Conservation (phyloP, 2,797 vertebrate genomes). For the Cuculus canorus region DNA sequence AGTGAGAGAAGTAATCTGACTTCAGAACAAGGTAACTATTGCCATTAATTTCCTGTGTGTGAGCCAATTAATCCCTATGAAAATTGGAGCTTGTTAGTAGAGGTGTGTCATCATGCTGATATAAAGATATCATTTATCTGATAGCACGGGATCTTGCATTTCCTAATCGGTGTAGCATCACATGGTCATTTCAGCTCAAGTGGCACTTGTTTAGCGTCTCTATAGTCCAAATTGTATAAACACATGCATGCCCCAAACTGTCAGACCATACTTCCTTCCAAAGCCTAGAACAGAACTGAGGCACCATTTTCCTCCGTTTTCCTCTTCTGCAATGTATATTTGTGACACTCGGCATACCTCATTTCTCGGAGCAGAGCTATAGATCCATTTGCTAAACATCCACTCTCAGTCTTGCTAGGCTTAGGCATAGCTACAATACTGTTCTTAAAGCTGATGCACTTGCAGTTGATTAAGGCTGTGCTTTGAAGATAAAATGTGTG, state of each 20-base stretch:
- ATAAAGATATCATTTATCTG: background rate
- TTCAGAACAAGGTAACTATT: background rate
- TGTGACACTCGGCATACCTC: background rate
- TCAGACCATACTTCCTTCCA: background rate
- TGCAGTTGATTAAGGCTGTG: background rate
- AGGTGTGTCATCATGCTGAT: background rate
- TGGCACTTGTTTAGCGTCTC: background rate
- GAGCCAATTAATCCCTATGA: background rate
- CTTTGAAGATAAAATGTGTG: background rate
- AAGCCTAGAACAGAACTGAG: background rate
- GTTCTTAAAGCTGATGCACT: background rate
- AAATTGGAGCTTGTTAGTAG: constrained; percentile 17
- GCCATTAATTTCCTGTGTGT: background rate
- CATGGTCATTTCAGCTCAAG: background rate
- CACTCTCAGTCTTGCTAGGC: background rate
- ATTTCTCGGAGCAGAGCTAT: background rate
- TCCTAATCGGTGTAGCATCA: background rate
- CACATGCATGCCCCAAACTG: background rate
- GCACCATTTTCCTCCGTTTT: constrained; percentile 10
- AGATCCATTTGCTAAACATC: background rate
- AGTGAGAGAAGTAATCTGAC: background rate
- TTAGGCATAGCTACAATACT: background rate
- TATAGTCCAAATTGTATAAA: background rate
- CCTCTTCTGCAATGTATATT: background rate
- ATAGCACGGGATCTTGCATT: background rate